phyloP scores from a whole-genome alignment of 1,140 invertebrate genomes.

The Drosophila ironensis region DNA sequence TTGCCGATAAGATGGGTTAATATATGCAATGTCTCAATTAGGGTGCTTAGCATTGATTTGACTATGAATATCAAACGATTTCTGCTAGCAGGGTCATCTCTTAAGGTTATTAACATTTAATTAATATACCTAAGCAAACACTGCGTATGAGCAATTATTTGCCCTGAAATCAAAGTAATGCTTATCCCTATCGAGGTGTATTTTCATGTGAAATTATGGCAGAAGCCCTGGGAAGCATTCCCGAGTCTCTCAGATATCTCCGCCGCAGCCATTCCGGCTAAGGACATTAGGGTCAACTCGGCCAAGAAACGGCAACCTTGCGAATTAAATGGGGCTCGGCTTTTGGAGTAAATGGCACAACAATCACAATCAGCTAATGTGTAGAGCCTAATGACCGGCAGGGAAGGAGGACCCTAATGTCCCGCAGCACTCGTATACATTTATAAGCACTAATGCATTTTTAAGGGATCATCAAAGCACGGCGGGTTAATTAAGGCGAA shows the following conservation, averaged over 20 bases:
- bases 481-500: conserved; percentile 46
- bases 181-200: no score
- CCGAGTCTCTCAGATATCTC: not conserved
- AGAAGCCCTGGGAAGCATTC: no score
- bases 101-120: not conserved
- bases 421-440: not conserved
- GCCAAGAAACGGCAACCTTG: conserved; percentile 26
- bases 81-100: not conserved
- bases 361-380: conserved; percentile 75
- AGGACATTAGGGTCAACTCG: conserved; percentile 45
- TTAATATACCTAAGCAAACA: not conserved
- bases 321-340: conserved; percentile 52
- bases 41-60: not conserved
- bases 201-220: not conserved
- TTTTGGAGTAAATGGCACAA: conserved; percentile 71
- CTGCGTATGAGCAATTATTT: not conserved
- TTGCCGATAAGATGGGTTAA: conserved; percentile 13
- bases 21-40: conserved; percentile 24
- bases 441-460: conserved; percentile 58
- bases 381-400: conserved; percentile 68
- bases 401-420: conserved; percentile 20
- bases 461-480: conserved; percentile 48
- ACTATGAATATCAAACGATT: not conserved
- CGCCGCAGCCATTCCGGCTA: conserved; percentile 1
- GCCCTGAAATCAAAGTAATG: not conserved